Conservation (phyloP, 1,140 invertebrate species). For the Anastatus disparis region DNA sequence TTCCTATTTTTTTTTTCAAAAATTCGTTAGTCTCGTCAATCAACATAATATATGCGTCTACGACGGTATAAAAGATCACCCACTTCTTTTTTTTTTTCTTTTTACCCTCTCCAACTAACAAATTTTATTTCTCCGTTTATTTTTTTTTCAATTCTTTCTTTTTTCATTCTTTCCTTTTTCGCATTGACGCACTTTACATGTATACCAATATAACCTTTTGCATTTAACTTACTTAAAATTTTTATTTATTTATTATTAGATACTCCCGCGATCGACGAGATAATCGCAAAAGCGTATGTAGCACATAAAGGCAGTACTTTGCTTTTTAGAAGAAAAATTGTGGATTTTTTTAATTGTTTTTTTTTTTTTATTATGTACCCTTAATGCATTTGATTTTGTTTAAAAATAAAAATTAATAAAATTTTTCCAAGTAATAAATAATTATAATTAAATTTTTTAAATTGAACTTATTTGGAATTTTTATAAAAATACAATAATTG, state of each 20-base stretch:
- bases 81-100: too few species aligned
- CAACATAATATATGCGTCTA: conserved; percentile 37
- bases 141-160: neutral
- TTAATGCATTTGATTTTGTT: neutral
- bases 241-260: neutral
- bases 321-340: neutral
- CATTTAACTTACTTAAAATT: neutral
- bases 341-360: neutral
- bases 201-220: neutral
- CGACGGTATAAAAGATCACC: conserved; percentile 44
- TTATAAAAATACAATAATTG: too few species aligned
- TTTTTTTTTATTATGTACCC: neutral
- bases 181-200: conserved; percentile 7
- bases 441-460: too few species aligned
- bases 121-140: neutral
- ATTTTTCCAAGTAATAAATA: too few species aligned
- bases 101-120: neutral
- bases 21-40: conserved; percentile 41
- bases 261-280: conserved; percentile 10
- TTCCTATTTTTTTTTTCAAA: too few species aligned
- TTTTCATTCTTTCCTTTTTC: conserved; percentile 7
- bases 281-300: conserved; percentile 24
- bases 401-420: too few species aligned
- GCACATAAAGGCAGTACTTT: conserved; percentile 13
- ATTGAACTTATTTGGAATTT: too few species aligned